Base-by-base conservation (phyloP, 2,113 vertebrate genomes). In the Opisthocomus hoazin region DNA sequence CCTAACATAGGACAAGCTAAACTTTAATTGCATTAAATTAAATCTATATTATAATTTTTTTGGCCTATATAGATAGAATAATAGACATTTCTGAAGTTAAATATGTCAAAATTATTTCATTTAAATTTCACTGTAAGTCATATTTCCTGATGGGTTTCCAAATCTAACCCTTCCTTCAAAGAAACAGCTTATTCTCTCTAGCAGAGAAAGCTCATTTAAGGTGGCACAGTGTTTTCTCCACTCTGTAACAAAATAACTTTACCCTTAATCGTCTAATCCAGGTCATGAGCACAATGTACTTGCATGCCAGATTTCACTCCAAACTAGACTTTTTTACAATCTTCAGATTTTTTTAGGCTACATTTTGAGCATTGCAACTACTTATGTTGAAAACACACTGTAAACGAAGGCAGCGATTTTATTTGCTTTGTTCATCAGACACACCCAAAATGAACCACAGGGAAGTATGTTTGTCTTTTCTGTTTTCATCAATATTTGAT, bases 11-110 rank as follows among this genome's bases (percentile, higher is more conserved):
- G 97, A 97, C 97, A 98, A 98, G 89, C 93, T 96, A 94, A 98
- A 97, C 96, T 97, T 97, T 96, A 97, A 97, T 95, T 96, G 95
- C 96, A 97, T 98, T 97, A 97, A 97, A 97, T 97, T 97, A 97
- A 97, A 96, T 95, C 73, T 92, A 94, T 97, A 97, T 97, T 92
- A 96, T 96, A 73, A 88, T 79, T 77, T 93, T 93, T 86, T 88
- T 79, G 87, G 94, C 91, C 94, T 94, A 94, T 96, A 94, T 97
- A 93, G 91, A 87, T 82, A 93, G 90, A 97, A 95, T 79, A 89
- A 85, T 76, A 97, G 95, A 96, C 36, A 92, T 94, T 95, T 96
- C 94, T 93, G 78, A 90, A 91, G 79, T 94, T 85, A 97, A 94
- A 90, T 87, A 50, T 63, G 87, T 95, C 92, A 95, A 94, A 94